phyloP scores from a whole-genome alignment of 2,888 invertebrate genomes.

The Toxonevra muliebris region DNA sequence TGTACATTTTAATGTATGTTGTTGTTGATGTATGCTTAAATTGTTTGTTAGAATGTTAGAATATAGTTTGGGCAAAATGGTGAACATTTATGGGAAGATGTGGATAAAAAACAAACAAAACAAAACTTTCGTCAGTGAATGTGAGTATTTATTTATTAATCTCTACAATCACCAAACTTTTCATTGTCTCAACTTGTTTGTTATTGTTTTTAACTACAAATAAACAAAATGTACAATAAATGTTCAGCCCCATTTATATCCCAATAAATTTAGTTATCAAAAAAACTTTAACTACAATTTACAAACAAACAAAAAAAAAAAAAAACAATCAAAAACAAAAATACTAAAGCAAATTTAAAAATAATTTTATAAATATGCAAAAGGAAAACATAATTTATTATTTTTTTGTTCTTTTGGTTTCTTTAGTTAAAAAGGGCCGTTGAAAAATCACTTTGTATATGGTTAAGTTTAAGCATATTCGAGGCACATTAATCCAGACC shows the following conservation, averaged over 20 bases:
- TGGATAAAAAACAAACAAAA: neutral
- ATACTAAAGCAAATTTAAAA: slow-evolving; percentile 14
- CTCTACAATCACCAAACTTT: no score
- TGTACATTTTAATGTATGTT: slow-evolving; percentile 6
- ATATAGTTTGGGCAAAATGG: slow-evolving; percentile 51
- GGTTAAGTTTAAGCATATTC: slow-evolving; percentile 38
- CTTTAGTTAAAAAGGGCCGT: slow-evolving; percentile 52
- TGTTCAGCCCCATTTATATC: slow-evolving; percentile 59
- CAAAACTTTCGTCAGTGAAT: no score
- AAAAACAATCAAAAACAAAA: slow-evolving; percentile 26
- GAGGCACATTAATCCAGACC: slow-evolving; percentile 49
- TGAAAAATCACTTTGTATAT: slow-evolving; percentile 57
- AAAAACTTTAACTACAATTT: slow-evolving; percentile 52
- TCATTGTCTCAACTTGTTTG: slow-evolving; percentile 23
- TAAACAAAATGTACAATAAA: slow-evolving; percentile 37
- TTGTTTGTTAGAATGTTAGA: neutral
- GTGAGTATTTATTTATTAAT: no score
- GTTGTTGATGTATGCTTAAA: neutral
- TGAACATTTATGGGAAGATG: slow-evolving; percentile 45
- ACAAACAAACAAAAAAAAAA: slow-evolving; percentile 38
- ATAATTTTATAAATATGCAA: slow-evolving; percentile 33
- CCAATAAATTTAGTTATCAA: slow-evolving; percentile 63
- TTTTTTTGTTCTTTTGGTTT: neutral
- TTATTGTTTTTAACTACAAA: neutral
- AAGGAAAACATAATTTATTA: slow-evolving; percentile 41